Base-by-base conservation (phyloP, 2,888 invertebrate species). In the Notocelia uddmanniana region DNA sequence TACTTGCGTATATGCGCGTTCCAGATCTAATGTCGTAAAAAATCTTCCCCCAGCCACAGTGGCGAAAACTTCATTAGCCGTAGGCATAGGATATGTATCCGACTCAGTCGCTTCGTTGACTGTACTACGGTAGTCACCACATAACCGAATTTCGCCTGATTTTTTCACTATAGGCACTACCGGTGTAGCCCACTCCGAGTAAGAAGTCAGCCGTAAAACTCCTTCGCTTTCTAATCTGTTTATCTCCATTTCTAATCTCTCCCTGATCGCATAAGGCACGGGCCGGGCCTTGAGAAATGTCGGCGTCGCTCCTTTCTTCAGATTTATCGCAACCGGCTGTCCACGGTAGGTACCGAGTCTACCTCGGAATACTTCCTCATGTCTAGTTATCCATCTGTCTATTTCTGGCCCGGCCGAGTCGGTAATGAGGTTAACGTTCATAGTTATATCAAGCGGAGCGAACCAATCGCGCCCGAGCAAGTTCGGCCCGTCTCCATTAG, bases 111-210 rank as follows among this genome's bases (percentile, higher is more conserved):
- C 77, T 55, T 74, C 63, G 62, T 79, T 78, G 0, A 76, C 76
- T 5, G 78, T 79, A 41, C 69, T 75, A 0, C 75, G 70, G 31
- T 79, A 76, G 21, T 78, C 78, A 0, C 76, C 76, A 63, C 76
- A 77, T 3, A 78, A 37, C 10, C 79, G 60, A 11, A 78, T 75
- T 11, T 76, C 75, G 1, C 76, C 77, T 5, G 63, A 62, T 31
- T 68, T 72, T 41, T 81, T 81, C 8, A 74, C 52, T n/a, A 80
- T 76, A 9, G 76, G 74, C 48, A 82, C 80, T 2, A 82, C 74
- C 2, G 81, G 80, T 48, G 79, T 81, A 15, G 80, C 80, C 81
- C 81, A 82, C 31, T 76, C 72, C 10, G 75, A 76, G 60, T 59
- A 69, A 13, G 74, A 54, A 2, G 37, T 18, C 0, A 72, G 72